Evolutionary conservation across 1,140 invertebrate species (phyloP), one percentile per base, ranked within the genome.

Genomic region (Pogonomyrmex californicus): DNA sequence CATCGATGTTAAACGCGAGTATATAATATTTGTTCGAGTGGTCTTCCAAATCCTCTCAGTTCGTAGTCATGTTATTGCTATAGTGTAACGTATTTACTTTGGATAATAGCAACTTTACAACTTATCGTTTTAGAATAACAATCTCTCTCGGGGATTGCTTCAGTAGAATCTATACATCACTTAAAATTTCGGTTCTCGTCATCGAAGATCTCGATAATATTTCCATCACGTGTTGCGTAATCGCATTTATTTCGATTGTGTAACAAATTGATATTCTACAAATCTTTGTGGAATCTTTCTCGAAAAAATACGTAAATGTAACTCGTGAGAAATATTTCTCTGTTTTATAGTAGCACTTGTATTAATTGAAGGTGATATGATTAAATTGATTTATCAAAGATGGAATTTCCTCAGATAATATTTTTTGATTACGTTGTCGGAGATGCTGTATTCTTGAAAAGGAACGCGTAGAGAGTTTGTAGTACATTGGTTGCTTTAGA

Each of bases 51-150:
- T 56, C 12, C 65, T 54, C 65, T 17, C 36, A 23, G 41, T 44
- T 30, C 41, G 10, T 56, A 36, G 23, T 14, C 12, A 38, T 70
- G 66, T 82, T 82, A 82, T 82, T 82, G 30, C 47, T 71, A 47
- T 54, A 38, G 44, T 23, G 7, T 66, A 81, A 51, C 36, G 36
- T 36, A 49, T 60, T 82, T 82, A 60, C 54, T 82, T 82, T 82
- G 66, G 30, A 82, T 73, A 82, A 71, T 58, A 30, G 41, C 51
- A 82, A 71, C 38, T 82, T 71, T 9, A 51, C 36, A 82, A 82
- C 66, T 71, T 73, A 71, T 82, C 41, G 79, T 82, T 82, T 73
- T 10, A 10, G 30, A 56, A 62, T 47, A 60, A 47, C 54, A 73
- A 7, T 60, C 9, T 41, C 17, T 56, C 14, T 70, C 3, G 23